phyloP scores from a whole-genome alignment of 2,888 invertebrate genomes.

The Xanthorhoe spadicearia region DNA sequence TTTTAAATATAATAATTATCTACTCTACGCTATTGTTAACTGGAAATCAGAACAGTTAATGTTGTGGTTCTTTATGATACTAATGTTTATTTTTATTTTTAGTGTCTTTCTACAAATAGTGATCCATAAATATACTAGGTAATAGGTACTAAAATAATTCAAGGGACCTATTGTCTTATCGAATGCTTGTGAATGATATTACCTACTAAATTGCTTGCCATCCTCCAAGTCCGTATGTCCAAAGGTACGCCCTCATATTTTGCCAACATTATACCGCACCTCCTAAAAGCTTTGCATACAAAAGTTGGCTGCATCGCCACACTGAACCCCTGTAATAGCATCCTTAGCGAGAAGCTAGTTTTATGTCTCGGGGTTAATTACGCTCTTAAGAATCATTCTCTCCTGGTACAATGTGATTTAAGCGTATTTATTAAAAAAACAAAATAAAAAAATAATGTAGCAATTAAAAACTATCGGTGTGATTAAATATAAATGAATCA shows the following conservation, averaged over 20 bases:
- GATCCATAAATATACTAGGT: too few relatives aligned
- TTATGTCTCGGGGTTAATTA: slow-evolving; percentile 35
- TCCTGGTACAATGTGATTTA: slow-evolving; percentile 29
- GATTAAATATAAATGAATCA: too few relatives aligned
- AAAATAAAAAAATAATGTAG: too few relatives aligned
- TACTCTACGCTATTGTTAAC: too few relatives aligned
- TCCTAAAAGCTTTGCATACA: slow-evolving; percentile 63
- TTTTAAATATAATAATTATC: too few relatives aligned
- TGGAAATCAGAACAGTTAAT: too few relatives aligned
- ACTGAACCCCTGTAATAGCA: slow-evolving; percentile 38
- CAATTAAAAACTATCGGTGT: too few relatives aligned
- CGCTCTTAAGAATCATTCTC: slow-evolving; percentile 30
- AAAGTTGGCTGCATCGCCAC: slow-evolving; percentile 48
- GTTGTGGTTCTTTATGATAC: neutral
- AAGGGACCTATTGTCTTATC: too few relatives aligned
- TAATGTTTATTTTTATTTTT: neutral
- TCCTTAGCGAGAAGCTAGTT: slow-evolving; percentile 36
- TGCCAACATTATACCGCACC: slow-evolving; percentile 56
- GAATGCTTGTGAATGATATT: neutral
- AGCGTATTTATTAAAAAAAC: too few relatives aligned
- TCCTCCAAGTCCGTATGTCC: slow-evolving; percentile 42
- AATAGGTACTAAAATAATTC: too few relatives aligned
- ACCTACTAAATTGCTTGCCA: neutral
- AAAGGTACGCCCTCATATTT: slow-evolving; percentile 53
- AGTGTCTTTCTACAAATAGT: too few relatives aligned